These are phyloP conservation scores for Melitaea cinxia DNA, from an alignment of 1,140 invertebrate species.

Conservation along the genomic window DNA sequence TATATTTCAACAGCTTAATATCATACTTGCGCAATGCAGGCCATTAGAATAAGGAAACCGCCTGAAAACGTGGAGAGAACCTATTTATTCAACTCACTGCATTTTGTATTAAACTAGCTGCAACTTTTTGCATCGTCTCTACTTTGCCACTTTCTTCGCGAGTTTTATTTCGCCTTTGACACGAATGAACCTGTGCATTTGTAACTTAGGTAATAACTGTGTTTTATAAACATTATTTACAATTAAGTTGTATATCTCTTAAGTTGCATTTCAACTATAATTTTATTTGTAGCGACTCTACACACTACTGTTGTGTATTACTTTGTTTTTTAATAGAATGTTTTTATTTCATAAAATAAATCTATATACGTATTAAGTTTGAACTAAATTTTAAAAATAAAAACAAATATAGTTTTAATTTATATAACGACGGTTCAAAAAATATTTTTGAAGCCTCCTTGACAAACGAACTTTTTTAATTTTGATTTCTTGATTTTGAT, in stretches of 20 bases:
- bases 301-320: too few species aligned
- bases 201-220: background rate
- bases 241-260: background rate
- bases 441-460: too few species aligned
- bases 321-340: too few species aligned
- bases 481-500: too few species aligned
- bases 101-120: constrained; percentile 11
- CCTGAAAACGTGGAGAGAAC: constrained; percentile 7
- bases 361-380: too few species aligned
- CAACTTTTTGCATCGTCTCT: constrained; percentile 15
- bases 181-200: background rate
- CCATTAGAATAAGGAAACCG: constrained; percentile 18
- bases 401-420: too few species aligned
- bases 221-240: background rate
- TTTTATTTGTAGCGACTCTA: too few species aligned
- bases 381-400: too few species aligned
- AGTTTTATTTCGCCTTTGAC: constrained; percentile 11
- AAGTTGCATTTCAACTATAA: background rate
- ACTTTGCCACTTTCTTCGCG: background rate
- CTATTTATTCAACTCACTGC: constrained; percentile 15
- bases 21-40: background rate
- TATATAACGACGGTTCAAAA: too few species aligned
- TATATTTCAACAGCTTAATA: constrained; percentile 10
- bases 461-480: too few species aligned
- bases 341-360: too few species aligned